phyloP scores from a whole-genome alignment of 2,113 vertebrate genomes.

The Odontesthes bonariensis region DNA sequence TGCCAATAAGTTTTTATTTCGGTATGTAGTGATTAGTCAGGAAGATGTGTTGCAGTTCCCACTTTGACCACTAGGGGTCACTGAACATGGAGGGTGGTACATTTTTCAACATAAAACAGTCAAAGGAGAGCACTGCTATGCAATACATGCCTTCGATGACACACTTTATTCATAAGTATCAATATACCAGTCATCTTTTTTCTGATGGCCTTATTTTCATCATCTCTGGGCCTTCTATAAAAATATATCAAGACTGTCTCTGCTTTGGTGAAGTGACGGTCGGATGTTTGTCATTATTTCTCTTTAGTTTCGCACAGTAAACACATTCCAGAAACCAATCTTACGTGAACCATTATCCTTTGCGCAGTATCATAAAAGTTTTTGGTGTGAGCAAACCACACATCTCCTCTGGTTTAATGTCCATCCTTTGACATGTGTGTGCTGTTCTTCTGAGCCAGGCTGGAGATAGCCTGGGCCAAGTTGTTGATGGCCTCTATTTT shows the following conservation, averaged over 20 bases:
- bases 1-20: too few relatives aligned
- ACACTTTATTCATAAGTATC: not conserved
- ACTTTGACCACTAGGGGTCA: not conserved
- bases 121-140: not conserved
- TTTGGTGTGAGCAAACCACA: not conserved
- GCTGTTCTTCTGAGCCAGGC: constrained; percentile 73
- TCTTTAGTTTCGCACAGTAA: too few relatives aligned
- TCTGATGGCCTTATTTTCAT: not conserved
- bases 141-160: not conserved
- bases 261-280: not conserved
- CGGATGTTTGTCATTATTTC: not conserved
- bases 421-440: constrained; percentile 56
- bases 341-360: not conserved
- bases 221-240: not conserved
- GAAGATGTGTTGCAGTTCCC: too few relatives aligned
- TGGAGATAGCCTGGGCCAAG: constrained; percentile 81
- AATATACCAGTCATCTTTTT: not conserved
- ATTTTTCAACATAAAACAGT: too few relatives aligned
- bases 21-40: too few relatives aligned
- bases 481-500: constrained; percentile 86
- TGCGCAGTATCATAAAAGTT: not conserved
- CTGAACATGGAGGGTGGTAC: not conserved
- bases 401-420: constrained; percentile 11
- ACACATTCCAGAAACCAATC: too few relatives aligned
- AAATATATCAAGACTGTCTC: not conserved